Base-by-base conservation (phyloP, 2,113 vertebrate species). In the Actenoides lindsayi region DNA sequence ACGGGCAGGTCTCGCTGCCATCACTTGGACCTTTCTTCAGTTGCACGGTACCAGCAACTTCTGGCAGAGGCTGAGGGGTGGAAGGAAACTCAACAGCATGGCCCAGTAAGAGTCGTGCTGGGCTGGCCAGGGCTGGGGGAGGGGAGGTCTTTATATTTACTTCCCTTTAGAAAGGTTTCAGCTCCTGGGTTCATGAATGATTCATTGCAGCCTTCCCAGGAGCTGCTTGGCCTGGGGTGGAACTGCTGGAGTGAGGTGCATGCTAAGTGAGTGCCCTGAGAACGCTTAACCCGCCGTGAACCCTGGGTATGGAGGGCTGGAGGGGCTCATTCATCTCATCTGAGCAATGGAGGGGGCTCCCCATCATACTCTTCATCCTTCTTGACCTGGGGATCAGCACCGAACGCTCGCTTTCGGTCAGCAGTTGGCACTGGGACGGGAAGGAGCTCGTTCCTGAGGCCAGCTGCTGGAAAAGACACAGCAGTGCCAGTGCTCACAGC, bases 371-470 rank as follows among this genome's bases (percentile, higher is more conserved):
- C 3, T 9, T 24, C 63, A 16, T 20, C 87, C 62, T 33, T 10
- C 77, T 16, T 13, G 16, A 54, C 65, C 69, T 25, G 4, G 28
- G 1, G 20, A 2, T 9, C 27, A 11, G 59, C 28, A 3, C 33
- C 2, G 4, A 35, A 6, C 0, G 0, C 1, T 35, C 6, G 14
- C 10, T 2, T 78, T 65, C 50, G 48, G 48, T 78, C 54, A 30
- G 67, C 65, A 13, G 4, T 13, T 33, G 25, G 42, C 1, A 5
- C 2, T 28, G 69, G 7, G 30, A 30, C 16, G 44, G 64, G 48
- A 28, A 56, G 33, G 75, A 89, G 27, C 19, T 48, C 0, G 0
- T 67, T 93, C 41, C 41, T 24, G 30, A 12, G 12, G 41, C 41
- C 41, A 41, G 41, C 41, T 41, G 41, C 41, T 41, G 60, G 37